Evolutionary conservation across 2,113 vertebrate species (phyloP).

Genomic region (Notarius lentiginosus): DNA sequence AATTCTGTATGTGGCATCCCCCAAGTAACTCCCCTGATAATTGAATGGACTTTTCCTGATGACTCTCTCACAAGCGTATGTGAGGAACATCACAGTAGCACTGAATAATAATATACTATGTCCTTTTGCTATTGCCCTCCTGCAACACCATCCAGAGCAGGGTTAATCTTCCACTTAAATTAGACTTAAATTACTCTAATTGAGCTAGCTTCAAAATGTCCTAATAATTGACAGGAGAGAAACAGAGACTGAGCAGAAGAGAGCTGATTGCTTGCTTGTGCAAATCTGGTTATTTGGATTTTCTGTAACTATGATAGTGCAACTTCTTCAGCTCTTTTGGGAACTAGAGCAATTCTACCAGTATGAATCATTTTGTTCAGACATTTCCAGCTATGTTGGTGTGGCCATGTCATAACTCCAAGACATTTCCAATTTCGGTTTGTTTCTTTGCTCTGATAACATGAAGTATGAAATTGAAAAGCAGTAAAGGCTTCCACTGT

Average conservation of each 20-base stretch:
- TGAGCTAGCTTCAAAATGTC: slow-evolving; percentile 5
- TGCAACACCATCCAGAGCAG: too few species aligned
- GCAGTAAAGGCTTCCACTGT: slow-evolving; percentile 38
- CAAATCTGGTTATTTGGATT: slow-evolving; percentile 30
- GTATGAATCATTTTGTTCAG: slow-evolving; percentile 27
- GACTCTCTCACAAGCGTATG: neutral
- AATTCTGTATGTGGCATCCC: neutral
- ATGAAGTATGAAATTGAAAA: slow-evolving; percentile 20
- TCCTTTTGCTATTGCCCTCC: too few species aligned
- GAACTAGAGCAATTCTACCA: slow-evolving; percentile 40
- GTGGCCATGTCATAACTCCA: neutral
- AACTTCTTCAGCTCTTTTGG: slow-evolving; percentile 14
- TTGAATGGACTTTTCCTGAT: neutral
- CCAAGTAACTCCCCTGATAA: neutral
- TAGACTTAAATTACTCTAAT: slow-evolving; percentile 25
- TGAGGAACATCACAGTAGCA: neutral
- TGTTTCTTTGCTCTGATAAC: slow-evolving; percentile 31
- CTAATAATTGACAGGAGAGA: slow-evolving; percentile 21
- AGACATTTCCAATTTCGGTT: neutral
- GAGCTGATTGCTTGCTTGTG: slow-evolving; percentile 29
- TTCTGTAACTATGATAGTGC: slow-evolving; percentile 16
- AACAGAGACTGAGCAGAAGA: slow-evolving; percentile 10
- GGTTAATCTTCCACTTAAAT: neutral
- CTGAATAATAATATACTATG: neutral
- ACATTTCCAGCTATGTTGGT: slow-evolving; percentile 29